phyloP scores from a whole-genome alignment of 2,797 vertebrate genomes.

The Peromyscus nudipes region DNA sequence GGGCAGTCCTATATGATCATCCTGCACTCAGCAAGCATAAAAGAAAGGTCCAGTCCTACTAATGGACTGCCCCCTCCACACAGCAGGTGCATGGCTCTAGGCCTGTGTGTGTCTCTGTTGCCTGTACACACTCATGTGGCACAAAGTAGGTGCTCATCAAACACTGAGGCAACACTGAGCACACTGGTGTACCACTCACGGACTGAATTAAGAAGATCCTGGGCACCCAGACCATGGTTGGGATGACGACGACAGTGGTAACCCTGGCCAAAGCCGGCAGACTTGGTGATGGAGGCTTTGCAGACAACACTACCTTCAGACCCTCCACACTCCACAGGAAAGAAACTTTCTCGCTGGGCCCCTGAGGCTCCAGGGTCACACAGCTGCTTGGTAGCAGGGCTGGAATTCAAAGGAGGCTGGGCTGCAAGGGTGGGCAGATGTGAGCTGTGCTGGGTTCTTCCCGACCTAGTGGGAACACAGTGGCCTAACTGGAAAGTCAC shows the following conservation, averaged over 20 bases:
- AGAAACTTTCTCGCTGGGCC: background rate
- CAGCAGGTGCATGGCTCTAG: background rate
- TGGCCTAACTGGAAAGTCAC: rapidly evolving
- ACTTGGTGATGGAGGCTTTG: rapidly evolving
- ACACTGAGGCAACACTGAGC: background rate
- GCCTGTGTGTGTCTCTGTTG: background rate
- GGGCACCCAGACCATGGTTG: rapidly evolving
- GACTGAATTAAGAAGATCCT: rapidly evolving
- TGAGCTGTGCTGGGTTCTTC: background rate
- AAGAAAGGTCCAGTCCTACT: rapidly evolving
- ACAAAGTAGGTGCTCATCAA: background rate
- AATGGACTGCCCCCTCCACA: background rate
- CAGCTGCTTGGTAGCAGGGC: background rate
- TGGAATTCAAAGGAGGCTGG: background rate
- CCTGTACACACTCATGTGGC: background rate
- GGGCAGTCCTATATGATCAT: rapidly evolving
- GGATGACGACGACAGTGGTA: rapidly evolving
- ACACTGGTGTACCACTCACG: rapidly evolving
- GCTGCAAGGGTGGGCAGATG: background rate
- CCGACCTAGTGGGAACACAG: background rate
- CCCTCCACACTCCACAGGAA: background rate
- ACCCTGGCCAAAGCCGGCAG: background rate
- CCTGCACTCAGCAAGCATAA: rapidly evolving
- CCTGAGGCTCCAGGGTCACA: background rate
- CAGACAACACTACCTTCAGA: rapidly evolving